Evolutionary conservation across 2,113 vertebrate species (phyloP), one percentile per base, ranked within the genome.

Genomic region (Amia ocellicauda): DNA sequence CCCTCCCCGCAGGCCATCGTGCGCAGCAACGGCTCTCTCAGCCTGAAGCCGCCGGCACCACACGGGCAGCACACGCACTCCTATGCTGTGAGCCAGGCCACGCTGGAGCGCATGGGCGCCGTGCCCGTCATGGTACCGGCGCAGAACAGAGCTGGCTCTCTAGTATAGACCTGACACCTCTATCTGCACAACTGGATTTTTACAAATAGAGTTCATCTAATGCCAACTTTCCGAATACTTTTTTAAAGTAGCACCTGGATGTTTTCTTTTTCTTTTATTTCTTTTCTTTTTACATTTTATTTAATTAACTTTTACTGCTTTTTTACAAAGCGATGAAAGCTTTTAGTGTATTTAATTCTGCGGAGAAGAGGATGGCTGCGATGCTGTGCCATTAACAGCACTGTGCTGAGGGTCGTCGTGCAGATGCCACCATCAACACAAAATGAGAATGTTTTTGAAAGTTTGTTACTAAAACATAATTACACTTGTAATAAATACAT

Each of bases 71-170:
- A 92, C 73, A 89, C 91, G 0, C 93, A 92, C 60, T 93, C 94
- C 55, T 95, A 93, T 1, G 93, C 95, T 0, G 79, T 98, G 68
- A 98, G 94, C 81, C 95, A 98, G 78, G 94, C 95, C 52, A 90
- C 92, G 0, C 84, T 98, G 83, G 94, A 98, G 85, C 85, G 96
- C 54, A 97, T 98, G 17, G 97, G 97, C 27, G 97, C 93, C 0
- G 91, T 98, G 23, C 95, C 97, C 0, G 95, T 99, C 70, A 98
- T 98, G 97, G 93, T 98, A 72, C 95, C 97, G 0, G 93, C 95
- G 19, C 97, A 99, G 85, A 98, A 89, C 86, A 87, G 95, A 74
- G 96, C 96, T 0, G 97, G 97, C 24, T 99, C 97, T 2, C 85
- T 99, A 53, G 96, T 98, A 70, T 99, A 87, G 86, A 11, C 51